Conservation (phyloP, 2,113 vertebrate species). For the Megalops atlanticus region DNA sequence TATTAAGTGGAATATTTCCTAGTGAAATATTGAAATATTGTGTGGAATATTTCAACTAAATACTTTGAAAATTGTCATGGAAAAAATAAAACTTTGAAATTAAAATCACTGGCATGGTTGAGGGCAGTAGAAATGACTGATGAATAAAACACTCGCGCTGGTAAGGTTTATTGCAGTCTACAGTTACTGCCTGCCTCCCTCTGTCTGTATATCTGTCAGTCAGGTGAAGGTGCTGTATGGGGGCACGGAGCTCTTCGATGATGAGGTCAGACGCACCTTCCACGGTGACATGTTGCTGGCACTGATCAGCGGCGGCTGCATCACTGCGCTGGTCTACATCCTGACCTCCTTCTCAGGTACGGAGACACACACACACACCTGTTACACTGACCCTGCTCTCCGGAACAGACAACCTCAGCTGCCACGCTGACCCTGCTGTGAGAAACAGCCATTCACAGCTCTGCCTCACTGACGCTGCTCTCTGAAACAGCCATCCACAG, state of each 20-base stretch:
- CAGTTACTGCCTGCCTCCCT: background rate
- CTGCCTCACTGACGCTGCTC: background rate
- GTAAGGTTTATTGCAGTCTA: background rate
- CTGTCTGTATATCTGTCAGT: constrained; percentile 59
- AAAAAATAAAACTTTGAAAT: too few relatives aligned
- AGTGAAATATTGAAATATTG: too few relatives aligned
- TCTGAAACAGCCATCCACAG: background rate
- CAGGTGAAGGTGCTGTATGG: constrained; percentile 95
- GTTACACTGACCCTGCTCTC: background rate
- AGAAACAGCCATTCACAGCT: background rate
- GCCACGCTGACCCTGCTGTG: background rate
- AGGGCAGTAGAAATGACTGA: too few relatives aligned
- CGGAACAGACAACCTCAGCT: background rate
- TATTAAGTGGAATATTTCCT: too few relatives aligned
- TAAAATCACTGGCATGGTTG: too few relatives aligned
- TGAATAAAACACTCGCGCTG: background rate
- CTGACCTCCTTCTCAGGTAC: constrained; percentile 95
- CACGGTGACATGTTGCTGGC: constrained; percentile 95
- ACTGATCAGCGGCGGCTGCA: constrained; percentile 91
- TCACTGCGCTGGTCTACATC: constrained; percentile 86
- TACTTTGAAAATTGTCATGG: too few relatives aligned
- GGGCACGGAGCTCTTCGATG: constrained; percentile 93
- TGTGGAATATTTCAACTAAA: too few relatives aligned
- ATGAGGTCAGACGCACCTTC: constrained; percentile 94
- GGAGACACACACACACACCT: constrained; percentile 11